A percentile compares a stretch with the other conserved stretches of the same genome.
phyloP scores from a whole-genome alignment of 2,797 vertebrate genomes.

The Nyctibius grandis region DNA sequence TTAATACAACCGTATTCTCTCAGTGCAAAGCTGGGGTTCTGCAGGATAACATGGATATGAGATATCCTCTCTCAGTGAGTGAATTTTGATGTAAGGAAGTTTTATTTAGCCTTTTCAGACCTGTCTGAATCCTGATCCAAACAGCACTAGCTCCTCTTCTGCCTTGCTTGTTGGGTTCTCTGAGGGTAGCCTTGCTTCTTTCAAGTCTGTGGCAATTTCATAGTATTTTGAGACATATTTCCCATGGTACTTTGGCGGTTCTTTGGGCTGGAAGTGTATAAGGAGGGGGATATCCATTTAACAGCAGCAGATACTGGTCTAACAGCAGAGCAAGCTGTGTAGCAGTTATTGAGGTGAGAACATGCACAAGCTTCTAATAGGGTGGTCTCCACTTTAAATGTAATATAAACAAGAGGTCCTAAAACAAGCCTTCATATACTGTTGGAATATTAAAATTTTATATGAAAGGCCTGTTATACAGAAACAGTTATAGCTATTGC shows the following conservation, averaged over 20 bases:
- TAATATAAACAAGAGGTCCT: neutral
- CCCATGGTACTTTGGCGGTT: neutral
- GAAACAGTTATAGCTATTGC: neutral
- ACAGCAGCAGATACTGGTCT: neutral
- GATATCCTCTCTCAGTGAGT: neutral
- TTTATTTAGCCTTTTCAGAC: neutral
- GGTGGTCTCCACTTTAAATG: neutral
- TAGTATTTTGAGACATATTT: neutral
- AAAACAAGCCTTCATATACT: neutral
- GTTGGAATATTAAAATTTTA: neutral
- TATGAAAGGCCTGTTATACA: neutral
- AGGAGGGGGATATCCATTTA: neutral
- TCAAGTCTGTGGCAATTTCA: neutral
- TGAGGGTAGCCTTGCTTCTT: neutral
- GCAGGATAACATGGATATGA: neutral
- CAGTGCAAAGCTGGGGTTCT: neutral
- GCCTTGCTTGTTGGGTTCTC: neutral
- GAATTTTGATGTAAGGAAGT: neutral
- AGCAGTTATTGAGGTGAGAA: neutral
- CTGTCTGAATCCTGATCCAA: neutral
- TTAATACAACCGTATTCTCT: neutral
- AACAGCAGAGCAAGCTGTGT: neutral
- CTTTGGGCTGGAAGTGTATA: neutral
- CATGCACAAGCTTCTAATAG: neutral
- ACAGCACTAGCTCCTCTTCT: neutral